A percentile compares a stretch with the other conserved stretches of the same genome.
Evolutionary conservation across 2,888 invertebrate species (phyloP).

Genomic region (Crossocerus cetratus): DNA sequence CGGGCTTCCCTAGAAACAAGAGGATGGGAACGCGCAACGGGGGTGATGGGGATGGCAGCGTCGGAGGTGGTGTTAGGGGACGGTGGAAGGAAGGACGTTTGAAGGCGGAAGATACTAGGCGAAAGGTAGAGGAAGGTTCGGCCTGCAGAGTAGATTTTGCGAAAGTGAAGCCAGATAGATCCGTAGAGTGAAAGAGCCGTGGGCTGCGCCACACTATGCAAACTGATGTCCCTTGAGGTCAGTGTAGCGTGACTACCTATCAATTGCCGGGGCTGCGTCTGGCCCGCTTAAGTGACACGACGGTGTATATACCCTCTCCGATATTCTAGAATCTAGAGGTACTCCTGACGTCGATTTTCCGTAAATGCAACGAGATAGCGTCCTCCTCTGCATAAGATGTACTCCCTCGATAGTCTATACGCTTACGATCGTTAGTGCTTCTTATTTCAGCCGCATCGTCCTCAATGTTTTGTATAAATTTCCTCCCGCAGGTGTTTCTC

Average conservation of each 20-base stretch:
- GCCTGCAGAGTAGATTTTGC: constrained; percentile 57
- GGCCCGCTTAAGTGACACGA: constrained; percentile 57
- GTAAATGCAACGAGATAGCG: constrained; percentile 48
- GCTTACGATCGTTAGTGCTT: neutral
- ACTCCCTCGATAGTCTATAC: neutral
- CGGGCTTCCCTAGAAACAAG: constrained; percentile 21
- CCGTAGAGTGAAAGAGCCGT: constrained; percentile 7
- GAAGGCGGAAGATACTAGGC: constrained; percentile 56
- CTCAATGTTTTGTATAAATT: no score
- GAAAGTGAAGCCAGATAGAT: constrained; percentile 41
- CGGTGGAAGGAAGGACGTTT: constrained; percentile 31
- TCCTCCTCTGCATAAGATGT: constrained; percentile 27
- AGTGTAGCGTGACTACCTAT: constrained; percentile 68
- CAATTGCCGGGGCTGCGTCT: constrained; percentile 64
- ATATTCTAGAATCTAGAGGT: constrained; percentile 50
- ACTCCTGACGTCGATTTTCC: constrained; percentile 56
- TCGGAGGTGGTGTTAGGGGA: constrained; percentile 18
- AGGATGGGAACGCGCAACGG: constrained; percentile 27
- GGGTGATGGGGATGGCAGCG: constrained; percentile 14
- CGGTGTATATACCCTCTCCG: constrained; percentile 53
- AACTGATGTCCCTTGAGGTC: constrained; percentile 66
- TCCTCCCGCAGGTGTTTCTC: no score
- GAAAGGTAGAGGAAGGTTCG: constrained; percentile 54
- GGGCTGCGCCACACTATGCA: constrained; percentile 41
- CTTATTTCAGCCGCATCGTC: constrained; percentile 2